Evolutionary conservation across 2,888 invertebrate species (phyloP), one percentile per base, ranked within the genome.

Genomic region (Artemia sinica): DNA sequence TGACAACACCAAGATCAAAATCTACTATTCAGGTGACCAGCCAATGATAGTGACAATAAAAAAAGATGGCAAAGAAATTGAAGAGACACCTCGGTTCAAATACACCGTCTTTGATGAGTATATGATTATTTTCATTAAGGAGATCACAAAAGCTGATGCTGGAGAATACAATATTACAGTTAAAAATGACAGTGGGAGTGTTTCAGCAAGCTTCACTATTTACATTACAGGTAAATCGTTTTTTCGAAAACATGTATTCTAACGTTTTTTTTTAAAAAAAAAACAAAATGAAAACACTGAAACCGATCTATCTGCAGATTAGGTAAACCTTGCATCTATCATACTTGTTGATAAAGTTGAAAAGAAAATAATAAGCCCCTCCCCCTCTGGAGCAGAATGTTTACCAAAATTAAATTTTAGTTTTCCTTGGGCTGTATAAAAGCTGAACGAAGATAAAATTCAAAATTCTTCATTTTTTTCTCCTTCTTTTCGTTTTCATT

Each of bases 1-100:
- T 68, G 98, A 98, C 75, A 95, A 95, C 78, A 91, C 92, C 10
- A 98, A 98, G 81, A 88, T 98, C 76, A 98, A 98, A 81, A 87
- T 98, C 73, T 91, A 89, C 76, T 96, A 95, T 82, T 86, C 87
- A 69, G 98, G 98, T 49, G 95, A 96, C 77, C 94, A 95, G 77
- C 96, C 97, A 8, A 88, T 95, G 77, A 88, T 89, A 72, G 88
- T 97, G 69, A 84, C 83, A 2, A 83, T 99, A 69, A 86, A 85
- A 71, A 89, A 87, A 76, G 88, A 94, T 76, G 93, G 93, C 65
- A 84, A 84, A 73, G 84, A 84, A 72, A 80, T 96, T 68, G 80
- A 83, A 0, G 90, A 88, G 73, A 86, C 87, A 0, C 80, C 84
- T 5, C 89, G 89, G 74, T 84, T 92, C 74, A 91, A 91, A 78